Conservation (phyloP, 2,888 invertebrate species). For the Altica lythri region DNA sequence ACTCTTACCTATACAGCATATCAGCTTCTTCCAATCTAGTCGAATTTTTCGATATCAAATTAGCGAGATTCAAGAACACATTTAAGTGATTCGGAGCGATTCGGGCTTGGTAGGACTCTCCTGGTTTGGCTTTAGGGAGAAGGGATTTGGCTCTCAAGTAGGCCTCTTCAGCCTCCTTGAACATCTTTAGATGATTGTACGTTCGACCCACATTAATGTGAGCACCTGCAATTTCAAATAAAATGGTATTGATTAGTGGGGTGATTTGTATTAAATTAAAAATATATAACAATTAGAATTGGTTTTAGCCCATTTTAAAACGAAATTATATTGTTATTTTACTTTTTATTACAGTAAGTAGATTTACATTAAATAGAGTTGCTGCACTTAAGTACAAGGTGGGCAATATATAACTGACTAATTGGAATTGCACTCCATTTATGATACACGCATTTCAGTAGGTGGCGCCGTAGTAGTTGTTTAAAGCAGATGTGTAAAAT, state of each 20-base stretch:
- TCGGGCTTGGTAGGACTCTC: conserved; percentile 92
- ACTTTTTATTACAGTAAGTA: too few species aligned
- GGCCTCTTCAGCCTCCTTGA: conserved; percentile 89
- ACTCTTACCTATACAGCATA: conserved; percentile 83
- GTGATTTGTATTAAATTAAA: too few species aligned
- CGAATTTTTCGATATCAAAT: conserved; percentile 90
- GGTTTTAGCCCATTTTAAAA: too few species aligned
- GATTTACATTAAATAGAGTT: too few species aligned
- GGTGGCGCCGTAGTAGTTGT: too few species aligned
- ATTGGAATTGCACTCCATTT: too few species aligned
- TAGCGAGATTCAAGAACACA: conserved; percentile 93
- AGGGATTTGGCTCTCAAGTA: conserved; percentile 88
- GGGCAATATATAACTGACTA: too few species aligned
- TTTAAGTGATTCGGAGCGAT: conserved; percentile 96
- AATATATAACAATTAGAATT: too few species aligned
- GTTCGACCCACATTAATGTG: conserved; percentile 97
- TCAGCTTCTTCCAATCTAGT: conserved; percentile 94
- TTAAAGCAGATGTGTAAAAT: too few species aligned
- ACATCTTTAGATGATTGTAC: conserved; percentile 87
- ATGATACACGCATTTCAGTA: too few species aligned
- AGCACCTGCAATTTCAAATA: conserved; percentile 61
- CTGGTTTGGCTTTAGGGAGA: conserved; percentile 88
- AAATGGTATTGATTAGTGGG: conserved; percentile 2
- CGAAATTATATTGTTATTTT: too few species aligned
- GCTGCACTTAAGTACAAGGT: too few species aligned